These are phyloP conservation scores for Pterophyllum scalare DNA, from an alignment of 2,113 vertebrate genomes.

Conservation along the genomic window DNA sequence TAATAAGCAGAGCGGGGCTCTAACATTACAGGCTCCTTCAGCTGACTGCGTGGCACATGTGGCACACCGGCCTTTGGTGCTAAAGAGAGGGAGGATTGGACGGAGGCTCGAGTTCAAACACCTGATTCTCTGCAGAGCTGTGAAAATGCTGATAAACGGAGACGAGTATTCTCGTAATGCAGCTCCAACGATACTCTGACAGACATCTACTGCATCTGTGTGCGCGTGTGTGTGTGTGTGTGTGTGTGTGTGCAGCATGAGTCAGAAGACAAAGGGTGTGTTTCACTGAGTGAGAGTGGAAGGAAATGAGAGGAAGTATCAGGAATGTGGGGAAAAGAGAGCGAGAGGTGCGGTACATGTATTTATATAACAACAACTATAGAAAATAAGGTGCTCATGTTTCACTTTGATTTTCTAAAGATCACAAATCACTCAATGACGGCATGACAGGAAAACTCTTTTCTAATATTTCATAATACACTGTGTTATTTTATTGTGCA, in stretches of 20 bases:
- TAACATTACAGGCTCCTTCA: slow-evolving; percentile 7
- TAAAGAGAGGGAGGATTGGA: slow-evolving; percentile 18
- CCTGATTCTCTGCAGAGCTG: slow-evolving; percentile 28
- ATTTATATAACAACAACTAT: not conserved
- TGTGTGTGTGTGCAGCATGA: slow-evolving; percentile 32
- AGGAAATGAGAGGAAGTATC: slow-evolving; percentile 35
- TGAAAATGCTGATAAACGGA: slow-evolving; percentile 39
- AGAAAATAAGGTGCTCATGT: not conserved
- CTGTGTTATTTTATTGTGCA: not conserved
- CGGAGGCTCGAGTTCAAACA: slow-evolving; percentile 23
- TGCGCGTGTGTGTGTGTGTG: slow-evolving; percentile 13
- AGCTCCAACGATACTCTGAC: slow-evolving; percentile 5
- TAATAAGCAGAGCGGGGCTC: not conserved
- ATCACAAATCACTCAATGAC: not conserved
- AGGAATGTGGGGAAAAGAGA: slow-evolving; percentile 13
- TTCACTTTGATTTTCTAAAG: not conserved
- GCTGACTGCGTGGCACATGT: not conserved
- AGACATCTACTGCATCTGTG: not conserved
- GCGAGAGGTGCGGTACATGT: not conserved
- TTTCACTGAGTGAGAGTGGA: slow-evolving; percentile 38
- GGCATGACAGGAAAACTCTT: not conserved
- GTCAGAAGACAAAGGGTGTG: slow-evolving; percentile 56
- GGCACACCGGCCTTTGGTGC: slow-evolving; percentile 5
- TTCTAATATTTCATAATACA: accelerated
- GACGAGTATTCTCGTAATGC: slow-evolving; percentile 35